Percentiles rank a stretch among this genome's conserved stretches.
Evolutionary conservation across 2,888 invertebrate genomes (phyloP).

Genomic region (Torymus auratus): DNA sequence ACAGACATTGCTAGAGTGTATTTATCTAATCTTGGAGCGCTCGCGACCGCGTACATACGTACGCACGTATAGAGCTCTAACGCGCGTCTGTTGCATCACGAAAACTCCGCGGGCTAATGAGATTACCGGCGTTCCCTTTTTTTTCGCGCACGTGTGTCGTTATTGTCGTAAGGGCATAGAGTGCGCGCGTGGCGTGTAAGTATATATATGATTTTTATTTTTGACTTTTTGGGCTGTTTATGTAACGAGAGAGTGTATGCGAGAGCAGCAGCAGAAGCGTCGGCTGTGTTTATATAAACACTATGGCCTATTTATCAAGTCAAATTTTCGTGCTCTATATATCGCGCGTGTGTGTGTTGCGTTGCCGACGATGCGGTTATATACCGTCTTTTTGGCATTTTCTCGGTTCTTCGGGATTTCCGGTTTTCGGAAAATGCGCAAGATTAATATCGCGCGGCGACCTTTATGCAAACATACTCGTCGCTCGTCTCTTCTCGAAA

Average conservation of each 20-base stretch:
- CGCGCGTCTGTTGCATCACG: conserved; percentile 48
- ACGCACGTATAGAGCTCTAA: conserved; percentile 44
- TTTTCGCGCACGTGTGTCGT: not conserved
- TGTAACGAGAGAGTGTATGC: conserved; percentile 35
- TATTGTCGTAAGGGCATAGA: not conserved
- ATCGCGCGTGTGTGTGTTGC: no score
- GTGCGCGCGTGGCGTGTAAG: not conserved
- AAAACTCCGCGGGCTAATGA: conserved; percentile 52
- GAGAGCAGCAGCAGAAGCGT: not conserved
- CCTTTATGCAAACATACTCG: no score
- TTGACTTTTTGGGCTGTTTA: conserved; percentile 49
- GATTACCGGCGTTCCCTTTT: conserved; percentile 41
- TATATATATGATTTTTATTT: conserved; percentile 42
- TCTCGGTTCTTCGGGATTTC: no score
- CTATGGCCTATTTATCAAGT: conserved; percentile 52
- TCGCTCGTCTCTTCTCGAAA: no score
- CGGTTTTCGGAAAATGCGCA: no score
- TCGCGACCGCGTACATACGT: not conserved
- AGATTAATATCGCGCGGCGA: no score
- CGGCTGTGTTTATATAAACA: conserved; percentile 54
- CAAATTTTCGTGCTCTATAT: conserved; percentile 36
- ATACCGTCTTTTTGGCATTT: no score
- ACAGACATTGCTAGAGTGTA: conserved; percentile 57
- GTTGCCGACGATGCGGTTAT: no score
- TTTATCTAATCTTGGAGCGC: conserved; percentile 61